Evolutionary conservation across 2,888 invertebrate genomes (phyloP), one percentile per base, ranked within the genome.

Genomic region (Desoria tigrina): DNA sequence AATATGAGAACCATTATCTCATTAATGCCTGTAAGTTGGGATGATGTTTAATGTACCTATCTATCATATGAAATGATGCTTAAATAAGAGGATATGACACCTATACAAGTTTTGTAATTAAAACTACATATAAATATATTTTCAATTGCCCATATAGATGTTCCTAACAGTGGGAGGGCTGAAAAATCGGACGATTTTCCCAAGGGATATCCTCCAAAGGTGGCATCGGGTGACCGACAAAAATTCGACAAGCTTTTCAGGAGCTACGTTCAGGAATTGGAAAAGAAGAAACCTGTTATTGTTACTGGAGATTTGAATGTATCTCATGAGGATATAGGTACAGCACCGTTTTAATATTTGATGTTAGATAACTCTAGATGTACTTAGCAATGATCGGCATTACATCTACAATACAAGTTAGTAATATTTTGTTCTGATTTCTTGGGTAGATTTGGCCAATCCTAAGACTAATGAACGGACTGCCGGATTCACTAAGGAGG

Each of bases 271-370:
- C 86, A 88, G 77, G 84, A 86, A 57, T 83, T 98, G 73, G 92
- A 98, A 81, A 83, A 84, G 68, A 87, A 88, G 76, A 99, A 99
- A 79, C 94, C 97, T 9, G 92, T 99, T 11, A 89, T 99, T 65
- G 85, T 97, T 77, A 92, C 92, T 78, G 99, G 99, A 0, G 99
- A 99, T 81, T 88, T 99, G 86, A 99, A 99, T 81, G 98, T 99
- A 9, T 90, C 98, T 23, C 98, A 99, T 80, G 82, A 86, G 72
- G 94, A 94, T 84, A 96, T 97, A 79, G 92, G 91, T 90, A 80
- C 76, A 80, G 75, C n/a, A n/a, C n/a, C n/a, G n/a, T n/a, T n/a
- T 60, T n/a, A n/a, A n/a, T n/a, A n/a, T n/a, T n/a, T n/a, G n/a
- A n/a, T n/a, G n/a, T n/a, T n/a, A n/a, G n/a, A n/a, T n/a, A n/a